Evolutionary conservation across 1,140 invertebrate species (phyloP).

Genomic region (Drosophila jambulina): DNA sequence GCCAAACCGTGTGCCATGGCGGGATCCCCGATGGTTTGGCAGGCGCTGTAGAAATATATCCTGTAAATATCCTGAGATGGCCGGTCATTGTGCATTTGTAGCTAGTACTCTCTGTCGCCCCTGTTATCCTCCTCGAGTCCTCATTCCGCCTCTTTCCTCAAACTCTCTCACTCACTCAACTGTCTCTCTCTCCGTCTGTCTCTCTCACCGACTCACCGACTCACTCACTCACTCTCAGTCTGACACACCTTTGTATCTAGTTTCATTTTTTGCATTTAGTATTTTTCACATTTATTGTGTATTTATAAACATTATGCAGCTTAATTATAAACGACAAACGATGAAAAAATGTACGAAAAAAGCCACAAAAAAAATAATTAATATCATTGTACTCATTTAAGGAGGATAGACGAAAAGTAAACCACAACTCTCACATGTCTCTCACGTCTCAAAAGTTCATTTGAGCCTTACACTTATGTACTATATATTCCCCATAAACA

Average conservation of each 20-base stretch:
- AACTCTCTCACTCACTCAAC: constrained; percentile 37
- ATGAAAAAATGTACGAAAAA: constrained; percentile 60
- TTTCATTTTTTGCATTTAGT: constrained; percentile 84
- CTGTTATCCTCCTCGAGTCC: constrained; percentile 48
- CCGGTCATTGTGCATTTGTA: constrained; percentile 73
- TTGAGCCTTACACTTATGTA: constrained; percentile 64
- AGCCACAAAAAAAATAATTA: constrained; percentile 48
- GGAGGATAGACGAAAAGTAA: constrained; percentile 36
- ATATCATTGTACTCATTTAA: constrained; percentile 52
- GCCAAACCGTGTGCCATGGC: constrained; percentile 66
- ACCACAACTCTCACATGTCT: constrained; percentile 76
- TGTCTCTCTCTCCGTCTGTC: constrained; percentile 27
- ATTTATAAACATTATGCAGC: constrained; percentile 84
- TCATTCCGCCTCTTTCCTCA: constrained; percentile 30
- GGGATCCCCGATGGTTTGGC: constrained; percentile 43
- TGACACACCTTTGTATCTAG: constrained; percentile 82
- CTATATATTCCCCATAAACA: constrained; percentile 67
- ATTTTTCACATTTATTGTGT: constrained; percentile 81
- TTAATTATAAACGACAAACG: constrained; percentile 73
- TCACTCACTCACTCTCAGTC: constrained; percentile 72
- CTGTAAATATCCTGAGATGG: constrained; percentile 20
- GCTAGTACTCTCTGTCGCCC: constrained; percentile 28
- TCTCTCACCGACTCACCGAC: constrained; percentile 35
- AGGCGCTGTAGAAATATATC: constrained; percentile 12
- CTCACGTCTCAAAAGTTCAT: constrained; percentile 72